Base-by-base conservation (phyloP, 2,888 invertebrate genomes). In the Drosophila peninsularis region DNA sequence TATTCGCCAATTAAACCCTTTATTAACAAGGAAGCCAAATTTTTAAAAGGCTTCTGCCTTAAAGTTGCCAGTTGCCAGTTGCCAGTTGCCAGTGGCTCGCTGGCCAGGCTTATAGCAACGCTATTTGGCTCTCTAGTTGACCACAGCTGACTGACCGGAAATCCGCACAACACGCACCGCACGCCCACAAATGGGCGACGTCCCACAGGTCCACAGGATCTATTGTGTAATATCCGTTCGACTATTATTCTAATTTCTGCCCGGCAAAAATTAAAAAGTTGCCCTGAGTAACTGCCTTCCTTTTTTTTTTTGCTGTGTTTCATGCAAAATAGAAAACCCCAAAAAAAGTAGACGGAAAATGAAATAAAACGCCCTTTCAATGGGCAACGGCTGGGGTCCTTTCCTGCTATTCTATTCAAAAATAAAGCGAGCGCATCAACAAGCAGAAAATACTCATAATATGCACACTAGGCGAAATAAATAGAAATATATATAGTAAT, bases 161-260 rank as follows among this genome's bases (percentile, higher is more conserved):
- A 80, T 85, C 75, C 83, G 65, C 58, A 60, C 61, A 64, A 58
- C 76, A 79, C 56, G 66, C 72, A 47, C 63, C 61, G 52, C 66
- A 75, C 27, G 30, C 71, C 54, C 19, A 41, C 34, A 34, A 36
- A 66, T 47, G 45, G 54, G 9, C 62, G 27, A 19, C 37, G 41
- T 55, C 50, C 67, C 45, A 39, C 45, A 39, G 41, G 45, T 32
- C 30, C 57, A 24, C 42, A 50, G 62, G 27, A 67, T 62, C 72
- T 67, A 83, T 86, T 82, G 75, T 83, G 70, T 76, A 81, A 88
- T 83, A 86, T 88, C 72, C 81, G 76, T 80, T 71, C 52, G 80
- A 78, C 84, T 82, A 79, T 88, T 86, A 88, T 88, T 87, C 78
- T 84, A 89, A 86, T 88, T 88, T 84, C 71, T 78, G 80, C 72